phyloP scores from a whole-genome alignment of 2,888 invertebrate species.

The Parnassius smintheus region DNA sequence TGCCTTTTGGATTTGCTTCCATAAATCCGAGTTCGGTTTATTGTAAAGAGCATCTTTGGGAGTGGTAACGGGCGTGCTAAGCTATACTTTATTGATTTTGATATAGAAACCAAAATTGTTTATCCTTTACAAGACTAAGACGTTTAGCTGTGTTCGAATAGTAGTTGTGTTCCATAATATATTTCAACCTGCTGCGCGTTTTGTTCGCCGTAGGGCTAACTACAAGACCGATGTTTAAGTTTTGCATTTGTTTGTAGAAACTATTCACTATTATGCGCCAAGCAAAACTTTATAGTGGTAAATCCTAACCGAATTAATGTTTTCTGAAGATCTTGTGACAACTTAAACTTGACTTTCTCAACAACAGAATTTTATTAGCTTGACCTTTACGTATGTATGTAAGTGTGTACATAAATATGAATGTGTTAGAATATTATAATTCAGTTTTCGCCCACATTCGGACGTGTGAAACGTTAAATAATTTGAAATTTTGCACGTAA shows the following conservation, averaged over 20 bases:
- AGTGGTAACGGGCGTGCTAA: neutral
- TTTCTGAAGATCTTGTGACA: slow-evolving; percentile 11
- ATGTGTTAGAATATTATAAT: no score
- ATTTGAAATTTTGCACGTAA: no score
- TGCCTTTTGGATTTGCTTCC: slow-evolving; percentile 17
- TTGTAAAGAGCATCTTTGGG: slow-evolving; percentile 8
- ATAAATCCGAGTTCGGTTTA: slow-evolving; percentile 15
- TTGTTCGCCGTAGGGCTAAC: slow-evolving; percentile 21
- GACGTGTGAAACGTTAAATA: no score
- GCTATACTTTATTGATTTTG: slow-evolving; percentile 1
- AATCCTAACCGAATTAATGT: slow-evolving; percentile 8
- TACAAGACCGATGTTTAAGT: slow-evolving; percentile 18
- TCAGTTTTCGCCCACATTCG: no score
- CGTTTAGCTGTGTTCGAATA: slow-evolving; percentile 15
- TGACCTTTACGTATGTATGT: no score
- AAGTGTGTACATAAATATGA: no score
- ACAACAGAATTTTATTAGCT: no score
- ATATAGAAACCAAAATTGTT: slow-evolving; percentile 9
- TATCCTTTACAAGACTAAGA: slow-evolving; percentile 9
- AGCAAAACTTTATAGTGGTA: slow-evolving; percentile 13
- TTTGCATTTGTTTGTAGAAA: slow-evolving; percentile 22
- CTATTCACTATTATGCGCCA: slow-evolving; percentile 15
- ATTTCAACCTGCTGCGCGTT: slow-evolving; percentile 19
- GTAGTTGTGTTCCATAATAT: slow-evolving; percentile 4
- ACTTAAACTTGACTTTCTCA: neutral